Evolutionary conservation across 2,888 invertebrate genomes (phyloP), one percentile per base, ranked within the genome.

Genomic region (Caenorhabditis panamensis): DNA sequence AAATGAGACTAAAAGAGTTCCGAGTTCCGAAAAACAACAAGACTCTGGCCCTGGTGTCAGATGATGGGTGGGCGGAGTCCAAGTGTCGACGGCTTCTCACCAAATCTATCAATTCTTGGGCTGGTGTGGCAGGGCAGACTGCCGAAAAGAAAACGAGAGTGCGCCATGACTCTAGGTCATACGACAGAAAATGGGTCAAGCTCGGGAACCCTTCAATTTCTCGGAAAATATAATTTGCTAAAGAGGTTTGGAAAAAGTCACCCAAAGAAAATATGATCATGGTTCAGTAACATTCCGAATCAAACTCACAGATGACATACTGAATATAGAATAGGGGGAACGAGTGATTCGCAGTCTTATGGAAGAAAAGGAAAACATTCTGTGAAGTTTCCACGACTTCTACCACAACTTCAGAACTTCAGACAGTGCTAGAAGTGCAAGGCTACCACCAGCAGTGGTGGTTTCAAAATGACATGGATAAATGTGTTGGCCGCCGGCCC

Each of bases 61-160:
- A 69, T 77, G 77, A 71, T 67, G 79, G 66, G 53, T 66, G 51
- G 75, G 75, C 75, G 75, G 66, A 44, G 75, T 37, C 67, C 51
- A 67, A 75, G 80, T 71, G 80, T 80, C 80, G 80, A 71, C 80
- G 69, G 67, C 75, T 80, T 80, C 62, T 58, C 63, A 47, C 54
- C 68, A 64, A 79, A 79, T 79, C 79, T 79, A 73, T 79, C 79
- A 79, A 67, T 79, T 79, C 53, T 49, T 47, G 28, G 47, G 56
- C 16, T 44, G 51, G 47, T 44, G 31, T 31, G 58, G 28, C 44
- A 28, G 18, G 20, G 59, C 37, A 41, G 68, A 31, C 31, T 31
- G 31, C 31, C 31, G 9, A 49, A 41, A 41, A 59, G 59, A 47
- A 68, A 58, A 13, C 47, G 59, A 41, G 44, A 58, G 72, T 24